Evolutionary conservation across 2,797 vertebrate species (phyloP).

Genomic region (Psittacula derbiana): DNA sequence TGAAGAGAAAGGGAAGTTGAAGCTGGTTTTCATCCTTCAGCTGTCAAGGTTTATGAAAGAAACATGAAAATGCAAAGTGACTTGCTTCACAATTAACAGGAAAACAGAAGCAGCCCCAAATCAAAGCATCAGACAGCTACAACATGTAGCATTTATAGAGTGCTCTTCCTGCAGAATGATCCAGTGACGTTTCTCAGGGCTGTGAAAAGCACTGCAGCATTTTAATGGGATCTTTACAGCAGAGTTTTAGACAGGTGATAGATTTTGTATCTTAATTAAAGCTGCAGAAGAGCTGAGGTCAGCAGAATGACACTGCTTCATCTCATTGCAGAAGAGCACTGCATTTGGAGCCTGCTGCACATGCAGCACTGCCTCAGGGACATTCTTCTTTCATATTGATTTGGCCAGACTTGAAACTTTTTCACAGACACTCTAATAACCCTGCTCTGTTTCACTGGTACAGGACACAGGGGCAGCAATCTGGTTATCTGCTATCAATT

Average conservation of each 20-base stretch:
- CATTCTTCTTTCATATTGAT: not conserved
- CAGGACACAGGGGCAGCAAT: not conserved
- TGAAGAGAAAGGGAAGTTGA: not conserved
- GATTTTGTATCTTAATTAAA: constrained; percentile 18
- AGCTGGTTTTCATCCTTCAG: constrained; percentile 13
- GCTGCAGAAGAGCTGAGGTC: not conserved
- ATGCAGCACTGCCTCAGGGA: not conserved
- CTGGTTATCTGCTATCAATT: not conserved
- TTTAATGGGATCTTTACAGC: constrained; percentile 16
- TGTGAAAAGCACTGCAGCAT: not conserved
- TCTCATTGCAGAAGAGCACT: not conserved
- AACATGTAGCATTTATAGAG: not conserved
- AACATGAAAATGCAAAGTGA: constrained; percentile 41
- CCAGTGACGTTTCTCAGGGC: not conserved
- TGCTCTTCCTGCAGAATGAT: not conserved
- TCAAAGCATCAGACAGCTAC: constrained; percentile 19
- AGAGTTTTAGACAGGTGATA: not conserved
- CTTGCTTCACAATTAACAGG: constrained; percentile 31
- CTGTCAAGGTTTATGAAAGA: constrained; percentile 30
- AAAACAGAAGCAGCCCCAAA: constrained; percentile 9
- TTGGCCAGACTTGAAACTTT: not conserved
- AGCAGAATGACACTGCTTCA: not conserved
- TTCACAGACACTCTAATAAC: not conserved
- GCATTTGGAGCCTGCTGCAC: not conserved
- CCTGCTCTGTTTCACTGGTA: not conserved